A percentile compares a stretch with the other conserved stretches of the same genome.
Evolutionary conservation across 2,797 vertebrate species (phyloP).

Genomic region (Cichlasoma orientale): DNA sequence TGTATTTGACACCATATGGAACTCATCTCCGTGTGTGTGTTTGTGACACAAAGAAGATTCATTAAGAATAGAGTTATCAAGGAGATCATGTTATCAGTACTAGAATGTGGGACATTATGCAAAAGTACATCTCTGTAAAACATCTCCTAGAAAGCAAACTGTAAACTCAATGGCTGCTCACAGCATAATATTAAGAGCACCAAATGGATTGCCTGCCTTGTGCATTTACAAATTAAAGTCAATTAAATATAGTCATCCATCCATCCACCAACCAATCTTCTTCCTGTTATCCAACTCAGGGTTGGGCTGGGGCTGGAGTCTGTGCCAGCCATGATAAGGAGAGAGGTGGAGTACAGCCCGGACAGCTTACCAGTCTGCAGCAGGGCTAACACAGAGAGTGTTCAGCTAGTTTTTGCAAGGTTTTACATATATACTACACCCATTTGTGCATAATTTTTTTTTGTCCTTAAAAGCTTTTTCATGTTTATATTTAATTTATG

Average conservation of each 20-base stretch:
- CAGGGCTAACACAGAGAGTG: neutral
- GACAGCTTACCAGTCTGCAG: neutral
- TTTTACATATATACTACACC: too few relatives aligned
- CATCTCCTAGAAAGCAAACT: neutral
- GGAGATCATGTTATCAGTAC: neutral
- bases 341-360: neutral
- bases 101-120: neutral
- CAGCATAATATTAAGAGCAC: neutral
- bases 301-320: too few relatives aligned
- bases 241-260: neutral
- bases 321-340: neutral
- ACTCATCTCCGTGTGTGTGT: conserved; percentile 10
- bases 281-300: neutral
- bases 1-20: neutral
- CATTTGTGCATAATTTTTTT: neutral
- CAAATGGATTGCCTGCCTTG: neutral
- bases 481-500: neutral
- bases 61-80: neutral
- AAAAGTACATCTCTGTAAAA: neutral
- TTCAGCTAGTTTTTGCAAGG: too few relatives aligned
- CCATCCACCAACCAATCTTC: neutral
- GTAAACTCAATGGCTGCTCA: neutral
- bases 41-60: neutral
- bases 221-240: conserved; percentile 1
- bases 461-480: neutral